Percentiles rank a stretch among this genome's conserved stretches.
phyloP scores from a whole-genome alignment of 2,797 vertebrate genomes.

The Sarcophilus harrisii region DNA sequence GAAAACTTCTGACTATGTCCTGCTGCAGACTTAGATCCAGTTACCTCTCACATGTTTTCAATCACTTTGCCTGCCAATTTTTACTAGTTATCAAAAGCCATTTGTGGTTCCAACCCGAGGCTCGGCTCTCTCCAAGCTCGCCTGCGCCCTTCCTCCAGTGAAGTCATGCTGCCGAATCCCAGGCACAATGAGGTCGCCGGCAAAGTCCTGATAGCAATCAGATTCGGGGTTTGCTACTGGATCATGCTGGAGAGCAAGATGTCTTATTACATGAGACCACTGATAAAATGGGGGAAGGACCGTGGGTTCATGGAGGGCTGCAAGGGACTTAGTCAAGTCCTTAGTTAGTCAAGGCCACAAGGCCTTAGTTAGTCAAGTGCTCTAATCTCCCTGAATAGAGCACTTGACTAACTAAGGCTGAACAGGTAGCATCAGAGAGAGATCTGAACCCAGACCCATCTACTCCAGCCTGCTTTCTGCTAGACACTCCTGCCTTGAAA shows the following conservation, averaged over 20 bases:
- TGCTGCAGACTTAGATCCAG: conserved; percentile 53
- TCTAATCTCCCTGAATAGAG: too few relatives aligned
- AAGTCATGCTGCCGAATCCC: conserved; percentile 44
- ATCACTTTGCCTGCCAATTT: conserved; percentile 66
- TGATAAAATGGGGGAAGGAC: neutral
- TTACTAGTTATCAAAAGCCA: conserved; percentile 59
- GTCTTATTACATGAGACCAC: neutral
- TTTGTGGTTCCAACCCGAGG: conserved; percentile 46
- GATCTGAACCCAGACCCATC: neutral
- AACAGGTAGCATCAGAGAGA: neutral
- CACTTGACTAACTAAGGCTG: neutral
- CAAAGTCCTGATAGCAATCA: neutral
- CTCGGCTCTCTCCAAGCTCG: neutral
- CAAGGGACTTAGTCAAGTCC: too few relatives aligned
- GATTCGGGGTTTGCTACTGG: neutral
- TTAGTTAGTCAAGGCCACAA: too few relatives aligned
- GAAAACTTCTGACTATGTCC: conserved; percentile 74
- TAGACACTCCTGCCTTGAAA: neutral
- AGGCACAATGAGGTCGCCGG: neutral
- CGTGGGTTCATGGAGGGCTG: neutral
- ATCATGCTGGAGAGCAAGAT: neutral
- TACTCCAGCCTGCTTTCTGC: neutral
- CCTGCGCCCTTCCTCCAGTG: neutral
- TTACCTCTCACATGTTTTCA: conserved; percentile 61
- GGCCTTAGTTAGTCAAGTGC: too few relatives aligned